phyloP scores from a whole-genome alignment of 2,888 invertebrate genomes.

The Cosmia trapezina region DNA sequence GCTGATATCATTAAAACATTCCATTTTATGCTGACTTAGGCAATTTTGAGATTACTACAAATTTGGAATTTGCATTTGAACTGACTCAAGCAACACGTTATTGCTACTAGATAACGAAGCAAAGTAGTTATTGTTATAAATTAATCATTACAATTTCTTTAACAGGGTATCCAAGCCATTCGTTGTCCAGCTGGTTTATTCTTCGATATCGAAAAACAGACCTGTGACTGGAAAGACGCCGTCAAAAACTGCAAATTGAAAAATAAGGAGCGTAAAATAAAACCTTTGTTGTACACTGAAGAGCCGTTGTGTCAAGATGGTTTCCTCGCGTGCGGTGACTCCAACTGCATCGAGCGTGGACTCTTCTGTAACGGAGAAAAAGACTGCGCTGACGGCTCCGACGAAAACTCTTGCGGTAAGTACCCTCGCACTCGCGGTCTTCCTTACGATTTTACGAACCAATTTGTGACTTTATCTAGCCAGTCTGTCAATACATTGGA shows the following conservation, averaged over 20 bases:
- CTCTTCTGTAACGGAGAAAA: slow-evolving; percentile 98
- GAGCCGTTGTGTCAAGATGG: slow-evolving; percentile 97
- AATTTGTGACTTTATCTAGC: neutral
- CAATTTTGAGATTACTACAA: slow-evolving; percentile 11
- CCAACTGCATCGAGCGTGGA: slow-evolving; percentile 96
- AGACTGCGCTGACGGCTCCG: slow-evolving; percentile 96
- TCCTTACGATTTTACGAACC: neutral
- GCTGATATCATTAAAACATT: neutral
- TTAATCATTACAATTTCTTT: slow-evolving; percentile 56
- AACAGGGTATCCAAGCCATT: slow-evolving; percentile 97
- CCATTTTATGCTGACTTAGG: neutral
- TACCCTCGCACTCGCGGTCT: slow-evolving; percentile 56
- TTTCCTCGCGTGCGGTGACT: slow-evolving; percentile 96
- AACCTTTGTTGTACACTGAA: slow-evolving; percentile 96
- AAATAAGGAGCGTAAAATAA: slow-evolving; percentile 96
- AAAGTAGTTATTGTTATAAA: neutral
- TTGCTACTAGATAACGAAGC: neutral
- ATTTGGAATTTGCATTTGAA: slow-evolving; percentile 17
- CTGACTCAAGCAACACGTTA: slow-evolving; percentile 10
- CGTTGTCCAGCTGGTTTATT: slow-evolving; percentile 97
- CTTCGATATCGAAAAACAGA: slow-evolving; percentile 98
- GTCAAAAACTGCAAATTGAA: slow-evolving; percentile 98
- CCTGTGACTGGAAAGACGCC: slow-evolving; percentile 98
- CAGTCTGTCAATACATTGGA: slow-evolving; percentile 5
- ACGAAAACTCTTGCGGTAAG: slow-evolving; percentile 97